Evolutionary conservation across 2,113 vertebrate species (phyloP).

Genomic region (Mormoops blainvillei): DNA sequence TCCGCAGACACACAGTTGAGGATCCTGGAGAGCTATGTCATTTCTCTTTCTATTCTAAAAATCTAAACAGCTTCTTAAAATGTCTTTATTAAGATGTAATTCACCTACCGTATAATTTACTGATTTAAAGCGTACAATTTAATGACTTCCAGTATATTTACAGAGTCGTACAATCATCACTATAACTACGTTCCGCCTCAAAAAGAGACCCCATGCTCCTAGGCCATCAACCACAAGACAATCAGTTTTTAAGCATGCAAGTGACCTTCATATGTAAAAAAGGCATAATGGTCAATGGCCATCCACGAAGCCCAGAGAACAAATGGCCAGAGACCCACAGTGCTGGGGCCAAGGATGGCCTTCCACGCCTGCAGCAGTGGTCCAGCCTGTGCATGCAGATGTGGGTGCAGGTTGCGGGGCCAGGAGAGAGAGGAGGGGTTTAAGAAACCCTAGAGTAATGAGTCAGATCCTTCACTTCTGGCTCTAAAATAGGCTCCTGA

Average conservation of each 20-base stretch:
- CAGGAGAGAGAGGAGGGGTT: not conserved
- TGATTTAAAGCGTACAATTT: not conserved
- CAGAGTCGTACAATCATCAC: not conserved
- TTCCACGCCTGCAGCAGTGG: not conserved
- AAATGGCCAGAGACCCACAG: too few species aligned
- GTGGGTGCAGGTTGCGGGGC: fast-evolving
- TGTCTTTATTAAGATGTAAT: not conserved
- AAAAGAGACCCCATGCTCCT: not conserved
- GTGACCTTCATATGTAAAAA: not conserved
- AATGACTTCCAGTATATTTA: not conserved
- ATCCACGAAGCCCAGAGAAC: not conserved
- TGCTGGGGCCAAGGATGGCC: not conserved
- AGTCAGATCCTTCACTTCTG: not conserved
- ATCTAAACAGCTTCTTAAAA: not conserved
- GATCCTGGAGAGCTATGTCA: not conserved
- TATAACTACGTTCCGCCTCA: not conserved
- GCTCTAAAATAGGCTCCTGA: not conserved
- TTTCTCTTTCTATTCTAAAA: not conserved
- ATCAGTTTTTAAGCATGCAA: not conserved
- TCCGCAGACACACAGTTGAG: not conserved
- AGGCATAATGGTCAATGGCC: not conserved
- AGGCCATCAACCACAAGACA: not conserved
- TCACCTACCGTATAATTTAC: not conserved
- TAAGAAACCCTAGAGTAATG: not conserved
- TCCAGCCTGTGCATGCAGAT: fast-evolving